Evolutionary conservation across 2,797 vertebrate species (phyloP), one percentile per base, ranked within the genome.

Genomic region (Hozukius guyotensis): DNA sequence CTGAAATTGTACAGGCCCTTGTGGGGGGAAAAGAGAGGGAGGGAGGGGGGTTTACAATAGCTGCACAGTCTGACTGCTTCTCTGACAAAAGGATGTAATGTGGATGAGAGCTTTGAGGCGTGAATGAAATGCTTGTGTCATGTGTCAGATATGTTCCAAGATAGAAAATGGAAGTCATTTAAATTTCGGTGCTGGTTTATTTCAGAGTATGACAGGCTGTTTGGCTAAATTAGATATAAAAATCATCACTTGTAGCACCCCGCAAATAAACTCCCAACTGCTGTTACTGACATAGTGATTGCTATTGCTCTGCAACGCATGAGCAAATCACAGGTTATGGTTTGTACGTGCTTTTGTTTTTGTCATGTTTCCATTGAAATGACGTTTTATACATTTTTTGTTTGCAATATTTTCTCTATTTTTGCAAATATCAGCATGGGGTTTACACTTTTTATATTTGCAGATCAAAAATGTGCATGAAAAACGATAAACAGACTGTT

Each of bases 91-190:
- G 89, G 82, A 81, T 87, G 88, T 72, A 80, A 92, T 86, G 90
- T 88, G 82, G 81, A 91, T 22, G 74, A 80, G 77, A 76, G 81
- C 81, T 75, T 3, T 85, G 81, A 90, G 78, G 88, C 84, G 53
- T 92, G 89, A 89, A 94, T 90, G 82, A 90, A 83, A 88, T 66
- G 86, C 86, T 77, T 88, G 72, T 88, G 89, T 89, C 87, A 86
- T 91, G 90, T 86, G 87, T 91, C 91, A 88, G 89, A 91, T 85
- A 81, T 89, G 87, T 88, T 89, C 88, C 79, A 8, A 75, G 82
- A 86, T 52, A 89, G 80, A 89, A 81, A 83, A 89, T 87, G 81
- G 80, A 89, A 89, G 82, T 83, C 62, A 65, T 90, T 90, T 90
- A 69, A 81, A 88, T 83, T 36, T 78, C 77, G 9, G 66, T 3